Conservation (phyloP, 2,888 invertebrate genomes). For the Synergus umbraculus region DNA sequence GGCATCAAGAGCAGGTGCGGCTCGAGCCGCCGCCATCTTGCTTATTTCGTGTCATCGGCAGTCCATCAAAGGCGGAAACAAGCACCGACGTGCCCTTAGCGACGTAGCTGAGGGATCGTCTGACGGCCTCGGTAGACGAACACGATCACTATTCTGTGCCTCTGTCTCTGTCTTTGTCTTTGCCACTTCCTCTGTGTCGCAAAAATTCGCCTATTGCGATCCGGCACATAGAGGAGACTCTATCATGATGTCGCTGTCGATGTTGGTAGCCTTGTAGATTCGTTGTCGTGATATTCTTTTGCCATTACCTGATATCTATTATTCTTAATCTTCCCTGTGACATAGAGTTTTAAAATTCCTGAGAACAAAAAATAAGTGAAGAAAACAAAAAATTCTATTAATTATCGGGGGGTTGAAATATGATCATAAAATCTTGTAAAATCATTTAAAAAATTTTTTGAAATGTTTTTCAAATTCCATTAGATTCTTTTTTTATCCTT, state of each 20-base stretch:
- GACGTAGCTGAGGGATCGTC: constrained; percentile 76
- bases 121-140: constrained; percentile 76
- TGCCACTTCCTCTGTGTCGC: constrained; percentile 56
- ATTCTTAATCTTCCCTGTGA: neutral
- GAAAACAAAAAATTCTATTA: too few species aligned
- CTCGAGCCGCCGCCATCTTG: constrained; percentile 95
- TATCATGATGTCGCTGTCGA: constrained; percentile 46
- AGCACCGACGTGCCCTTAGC: constrained; percentile 76
- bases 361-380: too few species aligned
- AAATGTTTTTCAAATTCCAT: too few species aligned
- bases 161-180: constrained; percentile 52
- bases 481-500: too few species aligned
- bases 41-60: constrained; percentile 92
- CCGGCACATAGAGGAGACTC: neutral
- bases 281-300: constrained; percentile 15
- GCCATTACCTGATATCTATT: neutral
- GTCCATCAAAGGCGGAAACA: constrained; percentile 71
- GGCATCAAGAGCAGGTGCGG: constrained; percentile 94
- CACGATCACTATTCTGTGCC: constrained; percentile 61
- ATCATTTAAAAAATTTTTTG: too few species aligned
- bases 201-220: constrained; percentile 23
- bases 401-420: too few species aligned
- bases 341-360: neutral
- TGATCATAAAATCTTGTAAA: too few species aligned
- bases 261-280: constrained; percentile 47